Percentiles rank a stretch among this genome's conserved stretches.
These are phyloP conservation scores for Sminthurides aquaticus DNA, from an alignment of 2,888 invertebrate genomes.

Conservation along the genomic window DNA sequence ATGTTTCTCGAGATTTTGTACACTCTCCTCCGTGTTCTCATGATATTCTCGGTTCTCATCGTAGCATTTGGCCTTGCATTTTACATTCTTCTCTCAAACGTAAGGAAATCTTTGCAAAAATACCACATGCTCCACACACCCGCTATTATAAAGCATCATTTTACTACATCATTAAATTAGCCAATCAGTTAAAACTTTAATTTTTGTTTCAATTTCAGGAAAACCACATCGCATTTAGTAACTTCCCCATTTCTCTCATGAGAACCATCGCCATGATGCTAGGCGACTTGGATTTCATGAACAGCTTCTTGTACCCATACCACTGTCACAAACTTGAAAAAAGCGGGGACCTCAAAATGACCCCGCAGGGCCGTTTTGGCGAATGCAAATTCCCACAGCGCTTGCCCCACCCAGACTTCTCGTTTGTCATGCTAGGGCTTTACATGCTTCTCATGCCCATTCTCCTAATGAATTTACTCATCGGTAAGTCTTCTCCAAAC, in stretches of 20 bases:
- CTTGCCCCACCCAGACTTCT: conserved; percentile 62
- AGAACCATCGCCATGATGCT: conserved; percentile 68
- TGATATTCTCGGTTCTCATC: conserved; percentile 81
- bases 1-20: conserved; percentile 85
- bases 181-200: too few species aligned
- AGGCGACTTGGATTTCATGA: conserved; percentile 79
- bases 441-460: conserved; percentile 91
- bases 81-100: conserved; percentile 73
- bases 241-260: conserved; percentile 68
- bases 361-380: neutral
- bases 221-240: conserved; percentile 66
- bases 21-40: conserved; percentile 73
- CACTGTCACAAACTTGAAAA: conserved; percentile 44
- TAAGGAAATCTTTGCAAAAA: conserved; percentile 47
- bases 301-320: conserved; percentile 69
- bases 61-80: conserved; percentile 84
- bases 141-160: neutral
- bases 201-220: conserved; percentile 56
- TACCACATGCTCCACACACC: neutral
- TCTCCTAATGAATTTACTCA: conserved; percentile 81
- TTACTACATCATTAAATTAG: neutral
- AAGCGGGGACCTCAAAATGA: neutral
- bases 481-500: conserved; percentile 55
- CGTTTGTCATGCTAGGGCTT: conserved; percentile 67
- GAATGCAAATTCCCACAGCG: conserved; percentile 41